Base-by-base conservation (phyloP, 2,113 vertebrate species). In the Oostethus manadensis region DNA sequence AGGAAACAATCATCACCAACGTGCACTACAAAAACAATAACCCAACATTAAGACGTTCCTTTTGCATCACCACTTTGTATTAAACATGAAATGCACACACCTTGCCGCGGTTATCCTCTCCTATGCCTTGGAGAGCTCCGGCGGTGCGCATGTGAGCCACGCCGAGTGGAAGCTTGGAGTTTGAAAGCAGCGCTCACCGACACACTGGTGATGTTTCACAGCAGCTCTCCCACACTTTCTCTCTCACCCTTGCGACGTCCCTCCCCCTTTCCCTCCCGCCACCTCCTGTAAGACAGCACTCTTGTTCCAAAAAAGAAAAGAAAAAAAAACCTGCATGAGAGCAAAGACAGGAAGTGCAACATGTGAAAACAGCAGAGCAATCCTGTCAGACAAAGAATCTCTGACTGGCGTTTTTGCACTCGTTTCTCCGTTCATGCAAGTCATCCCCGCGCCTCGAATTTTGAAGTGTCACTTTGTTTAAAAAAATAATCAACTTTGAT, bases 221-320 rank as follows among this genome's bases (percentile, higher is more conserved):
- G 35, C 51, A 26, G 8, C 49, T 8, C 48, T 18, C 29, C 3
- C 16, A 6, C 29, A 8, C 51, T 10, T 29, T 13, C 33, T 18
- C 4, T 18, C 29, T 18, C 50, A 51, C 22, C 15, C 47, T 6
- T 15, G 8, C 8, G 29, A 42, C 38, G 38, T 29, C 33, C n/a
- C 21, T 42, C 59, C 18, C 11, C 49, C 17, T 22, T 13, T 33
- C 35, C 35, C 23, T 21, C 13, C 23, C 15, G 8, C 45, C 48
- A 4, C 63, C 73, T 73, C 73, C 59, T 40, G 11, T 14, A 42
- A 42, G 13, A 42, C 38, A n/a, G n/a, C 38, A 42, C 13, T 1
- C 7, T 14, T 42, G 3, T 42, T 10, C 29, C 29, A 33, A 33
- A 33, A 33, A 6, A 33, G 6, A 29, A 3, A 33, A 33, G 8